phyloP scores from a whole-genome alignment of 2,797 vertebrate genomes.

The Danio jaintianensis region DNA sequence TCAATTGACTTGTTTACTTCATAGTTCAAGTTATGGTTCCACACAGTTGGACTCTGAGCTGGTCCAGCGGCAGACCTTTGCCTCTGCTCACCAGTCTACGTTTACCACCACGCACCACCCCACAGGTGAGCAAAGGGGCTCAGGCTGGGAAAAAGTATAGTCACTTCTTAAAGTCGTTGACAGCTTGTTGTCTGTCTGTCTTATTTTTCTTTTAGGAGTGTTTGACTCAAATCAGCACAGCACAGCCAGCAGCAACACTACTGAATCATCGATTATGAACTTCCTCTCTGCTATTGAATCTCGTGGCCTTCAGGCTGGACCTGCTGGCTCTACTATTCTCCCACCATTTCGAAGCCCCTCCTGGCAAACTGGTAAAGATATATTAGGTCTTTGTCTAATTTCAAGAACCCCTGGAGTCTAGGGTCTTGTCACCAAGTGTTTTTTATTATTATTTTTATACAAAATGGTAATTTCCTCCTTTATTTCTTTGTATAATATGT shows the following conservation, averaged over 20 bases:
- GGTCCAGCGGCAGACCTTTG: constrained; percentile 91
- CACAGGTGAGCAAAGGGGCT: constrained; percentile 78
- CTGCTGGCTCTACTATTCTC: constrained; percentile 91
- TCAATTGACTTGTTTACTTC: constrained; percentile 52
- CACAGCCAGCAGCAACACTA: constrained; percentile 85
- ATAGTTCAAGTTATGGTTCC: constrained; percentile 94
- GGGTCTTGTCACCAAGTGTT: not conserved
- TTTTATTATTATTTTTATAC: not conserved
- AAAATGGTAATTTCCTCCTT: not conserved
- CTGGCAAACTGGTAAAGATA: constrained; percentile 88
- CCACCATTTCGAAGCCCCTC: constrained; percentile 92
- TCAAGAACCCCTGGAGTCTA: not conserved
- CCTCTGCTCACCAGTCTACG: constrained; percentile 89
- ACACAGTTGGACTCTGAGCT: constrained; percentile 91
- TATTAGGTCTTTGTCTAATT: not conserved
- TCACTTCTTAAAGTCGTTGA: not conserved
- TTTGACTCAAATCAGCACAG: constrained; percentile 86
- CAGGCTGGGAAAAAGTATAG: not conserved
- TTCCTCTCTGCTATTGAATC: constrained; percentile 95
- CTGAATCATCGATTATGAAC: constrained; percentile 95
- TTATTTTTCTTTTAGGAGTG: constrained; percentile 70
- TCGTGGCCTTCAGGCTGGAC: constrained; percentile 90
- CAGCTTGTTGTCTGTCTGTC: constrained; percentile 56
- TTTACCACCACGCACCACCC: constrained; percentile 89
- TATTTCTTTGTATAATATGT: not conserved